These are phyloP conservation scores for Bellardia pandia DNA, from an alignment of 2,888 invertebrate genomes.

Conservation along the genomic window DNA sequence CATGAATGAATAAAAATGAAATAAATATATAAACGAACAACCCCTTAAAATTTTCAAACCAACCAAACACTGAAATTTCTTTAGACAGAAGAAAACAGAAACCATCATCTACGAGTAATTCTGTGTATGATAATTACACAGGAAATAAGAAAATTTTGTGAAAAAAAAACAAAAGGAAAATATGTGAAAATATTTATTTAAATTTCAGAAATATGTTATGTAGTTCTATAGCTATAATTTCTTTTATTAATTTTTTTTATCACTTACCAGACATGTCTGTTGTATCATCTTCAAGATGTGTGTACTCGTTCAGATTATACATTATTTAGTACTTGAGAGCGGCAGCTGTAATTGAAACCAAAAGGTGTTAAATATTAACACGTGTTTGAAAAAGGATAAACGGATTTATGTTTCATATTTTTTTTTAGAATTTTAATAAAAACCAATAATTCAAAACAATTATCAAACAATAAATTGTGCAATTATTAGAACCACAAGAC, in stretches of 20 bases:
- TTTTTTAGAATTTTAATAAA: slow-evolving; percentile 39
- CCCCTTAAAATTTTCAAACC: slow-evolving; percentile 52
- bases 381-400: slow-evolving; percentile 62
- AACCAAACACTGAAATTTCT: slow-evolving; percentile 34
- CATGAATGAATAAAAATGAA: slow-evolving; percentile 44
- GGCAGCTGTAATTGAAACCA: slow-evolving; percentile 67
- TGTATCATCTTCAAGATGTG: slow-evolving; percentile 57
- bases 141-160: slow-evolving; percentile 60
- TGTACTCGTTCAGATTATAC: not conserved
- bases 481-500: slow-evolving; percentile 48
- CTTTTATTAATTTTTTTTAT: slow-evolving; percentile 35
- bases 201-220: slow-evolving; percentile 67
- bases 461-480: slow-evolving; percentile 26
- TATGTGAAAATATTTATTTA: slow-evolving; percentile 60
- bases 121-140: slow-evolving; percentile 66
- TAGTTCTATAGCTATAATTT: slow-evolving; percentile 8
- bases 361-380: slow-evolving; percentile 70
- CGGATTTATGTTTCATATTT: slow-evolving; percentile 19
- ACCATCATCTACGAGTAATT: slow-evolving; percentile 39
- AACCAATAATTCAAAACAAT: slow-evolving; percentile 46
- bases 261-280: slow-evolving; percentile 53
- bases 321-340: slow-evolving; percentile 24
- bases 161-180: slow-evolving; percentile 28
- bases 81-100: slow-evolving; percentile 38
- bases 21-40: slow-evolving; percentile 65